Evolutionary conservation across 2,888 invertebrate genomes (phyloP).

Genomic region (Calliphora vomitoria): DNA sequence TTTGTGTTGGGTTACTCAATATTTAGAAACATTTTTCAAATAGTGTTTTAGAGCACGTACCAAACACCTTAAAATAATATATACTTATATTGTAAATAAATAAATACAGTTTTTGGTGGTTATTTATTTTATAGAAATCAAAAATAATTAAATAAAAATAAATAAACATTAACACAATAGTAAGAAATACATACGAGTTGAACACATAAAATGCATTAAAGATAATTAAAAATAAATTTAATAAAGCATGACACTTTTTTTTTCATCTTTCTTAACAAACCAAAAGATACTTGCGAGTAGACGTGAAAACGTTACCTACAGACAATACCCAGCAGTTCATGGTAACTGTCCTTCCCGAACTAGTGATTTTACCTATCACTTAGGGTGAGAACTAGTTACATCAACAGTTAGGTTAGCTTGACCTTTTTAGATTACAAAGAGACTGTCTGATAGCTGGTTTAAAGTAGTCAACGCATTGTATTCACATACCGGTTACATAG

Average conservation of each 20-base stretch:
- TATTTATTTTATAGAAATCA: background rate
- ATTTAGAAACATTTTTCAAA: background rate
- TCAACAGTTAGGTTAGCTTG: no score
- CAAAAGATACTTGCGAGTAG: background rate
- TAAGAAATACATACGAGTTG: background rate
- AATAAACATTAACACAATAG: background rate
- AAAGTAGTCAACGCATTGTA: no score
- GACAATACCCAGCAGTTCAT: no score
- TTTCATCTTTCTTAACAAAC: background rate
- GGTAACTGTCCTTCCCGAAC: no score
- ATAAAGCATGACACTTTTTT: slow-evolving; percentile 48
- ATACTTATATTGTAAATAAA: no score
- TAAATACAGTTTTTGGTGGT: background rate
- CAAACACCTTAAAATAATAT: background rate
- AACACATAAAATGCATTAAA: slow-evolving; percentile 34
- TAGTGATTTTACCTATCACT: no score
- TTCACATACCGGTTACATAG: no score
- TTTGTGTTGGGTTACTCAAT: slow-evolving; percentile 40
- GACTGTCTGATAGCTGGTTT: no score
- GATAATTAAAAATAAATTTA: slow-evolving; percentile 45
- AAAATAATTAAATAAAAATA: background rate
- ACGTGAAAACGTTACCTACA: no score
- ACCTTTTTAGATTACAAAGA: no score
- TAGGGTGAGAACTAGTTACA: no score
- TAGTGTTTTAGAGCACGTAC: background rate